These are phyloP conservation scores for Channa maculata DNA, from an alignment of 2,113 vertebrate species.

Conservation along the genomic window DNA sequence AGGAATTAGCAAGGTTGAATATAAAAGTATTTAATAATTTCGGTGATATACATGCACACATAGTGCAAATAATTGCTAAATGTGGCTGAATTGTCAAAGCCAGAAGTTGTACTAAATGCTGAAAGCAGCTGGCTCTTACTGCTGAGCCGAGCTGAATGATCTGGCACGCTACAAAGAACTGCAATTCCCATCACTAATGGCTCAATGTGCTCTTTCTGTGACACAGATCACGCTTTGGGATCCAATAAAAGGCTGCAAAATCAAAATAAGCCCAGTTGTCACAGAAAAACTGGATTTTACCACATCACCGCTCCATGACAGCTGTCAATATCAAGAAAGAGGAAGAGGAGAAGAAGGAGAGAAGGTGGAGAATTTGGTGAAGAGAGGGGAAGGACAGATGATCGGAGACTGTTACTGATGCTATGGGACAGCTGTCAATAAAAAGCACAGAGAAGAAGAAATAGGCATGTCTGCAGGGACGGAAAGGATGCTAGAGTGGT, in stretches of 20 bases:
- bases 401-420: constrained; percentile 56
- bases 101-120: too few relatives aligned
- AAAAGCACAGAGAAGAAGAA: constrained; percentile 36
- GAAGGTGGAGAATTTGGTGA: constrained; percentile 21
- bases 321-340: constrained; percentile 58
- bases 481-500: constrained; percentile 1
- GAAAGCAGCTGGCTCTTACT: too few relatives aligned
- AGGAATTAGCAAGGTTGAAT: too few relatives aligned
- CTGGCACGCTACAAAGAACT: too few relatives aligned
- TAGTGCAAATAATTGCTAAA: too few relatives aligned
- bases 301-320: constrained; percentile 42
- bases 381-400: constrained; percentile 39
- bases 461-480: constrained; percentile 35
- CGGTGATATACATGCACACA: too few relatives aligned
- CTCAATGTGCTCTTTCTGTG: constrained; percentile 38
- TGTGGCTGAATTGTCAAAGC: too few relatives aligned
- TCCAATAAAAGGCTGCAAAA: constrained; percentile 50
- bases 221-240: constrained; percentile 35
- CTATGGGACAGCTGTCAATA: constrained; percentile 71
- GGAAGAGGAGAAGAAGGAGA: constrained; percentile 21
- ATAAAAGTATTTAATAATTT: too few relatives aligned
- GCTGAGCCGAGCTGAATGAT: too few relatives aligned
- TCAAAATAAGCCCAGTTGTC: constrained; percentile 59
- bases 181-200: background rate
- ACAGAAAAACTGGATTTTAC: constrained; percentile 10